Base-by-base conservation (phyloP, 1,140 invertebrate genomes). In the Drosophila chauvacae region DNA sequence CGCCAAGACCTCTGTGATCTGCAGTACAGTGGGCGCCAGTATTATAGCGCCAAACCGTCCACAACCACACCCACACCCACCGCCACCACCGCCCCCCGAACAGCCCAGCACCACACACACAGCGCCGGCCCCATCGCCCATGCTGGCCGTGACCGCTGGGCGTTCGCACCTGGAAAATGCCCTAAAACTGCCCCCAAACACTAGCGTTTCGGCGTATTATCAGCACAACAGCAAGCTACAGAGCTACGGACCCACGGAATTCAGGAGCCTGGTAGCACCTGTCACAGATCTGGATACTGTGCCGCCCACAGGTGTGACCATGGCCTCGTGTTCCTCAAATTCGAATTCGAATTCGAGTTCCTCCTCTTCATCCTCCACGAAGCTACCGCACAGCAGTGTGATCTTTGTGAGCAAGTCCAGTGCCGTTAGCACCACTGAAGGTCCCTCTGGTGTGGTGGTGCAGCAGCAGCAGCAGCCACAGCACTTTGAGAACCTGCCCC, bases 251-350 rank as follows among this genome's bases (percentile, higher is more conserved):
- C 39, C 63, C 13, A 56, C 53, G 66, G 66, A 70, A 51, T 70
- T 70, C 3, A 68, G 72, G 63, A 81, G 71, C 79, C 71, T 80
- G 80, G 86, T 77, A 64, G 79, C 82, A 88, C 81, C 81, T 88
- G 91, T 85, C 84, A 91, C 86, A 88, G 86, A 91, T 58, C 77
- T 91, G 83, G 86, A 91, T 85, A 91, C 90, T 91, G 90, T 91
- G 88, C 88, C 88, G 48, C 69, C 86, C 59, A 77, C 86, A 90
- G 82, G 83, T 84, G 85, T 77, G 60, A 56, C 82, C 72, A 68
- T 80, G 63, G 82, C 85, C 53, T 56, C 53, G 35, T 71, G 77
- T 61, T 70, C 66, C 48, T 70, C 60, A 6, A 61, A 42, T 41
- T 59, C 30, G 9, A 33, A 33, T 30, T 69, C 60, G 7, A 45